phyloP scores from a whole-genome alignment of 1,140 invertebrate genomes.

The Pogonognathellus flavescens region DNA sequence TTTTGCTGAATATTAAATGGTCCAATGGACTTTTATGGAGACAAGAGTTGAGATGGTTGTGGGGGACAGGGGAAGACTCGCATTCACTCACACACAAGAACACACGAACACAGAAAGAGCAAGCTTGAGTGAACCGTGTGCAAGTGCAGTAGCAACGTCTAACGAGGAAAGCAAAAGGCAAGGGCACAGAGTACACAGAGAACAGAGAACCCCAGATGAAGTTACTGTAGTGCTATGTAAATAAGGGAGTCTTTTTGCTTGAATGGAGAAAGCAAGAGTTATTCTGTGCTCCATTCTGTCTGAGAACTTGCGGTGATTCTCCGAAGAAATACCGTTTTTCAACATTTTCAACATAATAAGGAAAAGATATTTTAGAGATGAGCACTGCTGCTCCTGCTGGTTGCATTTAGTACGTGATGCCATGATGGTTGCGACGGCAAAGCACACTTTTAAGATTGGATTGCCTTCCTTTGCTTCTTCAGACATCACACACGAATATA shows the following conservation, averaged over 20 bases:
- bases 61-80: neutral
- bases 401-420: neutral
- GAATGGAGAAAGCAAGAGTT: neutral
- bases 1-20: slow-evolving; percentile 54
- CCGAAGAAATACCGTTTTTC: neutral
- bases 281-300: neutral
- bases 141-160: neutral
- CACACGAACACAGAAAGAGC: neutral
- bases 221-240: neutral
- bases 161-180: too few relatives aligned
- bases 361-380: slow-evolving; percentile 1
- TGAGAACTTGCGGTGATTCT: neutral
- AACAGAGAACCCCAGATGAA: too few relatives aligned
- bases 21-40: slow-evolving; percentile 53
- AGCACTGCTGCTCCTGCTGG: neutral
- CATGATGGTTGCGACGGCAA: too few relatives aligned
- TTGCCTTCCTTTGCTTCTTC: too few relatives aligned
- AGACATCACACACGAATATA: too few relatives aligned
- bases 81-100: too few relatives aligned
- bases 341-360: neutral
- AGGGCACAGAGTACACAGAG: too few relatives aligned
- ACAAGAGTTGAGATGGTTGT: slow-evolving; percentile 16
- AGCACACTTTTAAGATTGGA: too few relatives aligned
- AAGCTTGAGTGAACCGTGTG: neutral
- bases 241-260: neutral